Evolutionary conservation across 2,888 invertebrate species (phyloP).

Genomic region (Amphiduros pacificus): DNA sequence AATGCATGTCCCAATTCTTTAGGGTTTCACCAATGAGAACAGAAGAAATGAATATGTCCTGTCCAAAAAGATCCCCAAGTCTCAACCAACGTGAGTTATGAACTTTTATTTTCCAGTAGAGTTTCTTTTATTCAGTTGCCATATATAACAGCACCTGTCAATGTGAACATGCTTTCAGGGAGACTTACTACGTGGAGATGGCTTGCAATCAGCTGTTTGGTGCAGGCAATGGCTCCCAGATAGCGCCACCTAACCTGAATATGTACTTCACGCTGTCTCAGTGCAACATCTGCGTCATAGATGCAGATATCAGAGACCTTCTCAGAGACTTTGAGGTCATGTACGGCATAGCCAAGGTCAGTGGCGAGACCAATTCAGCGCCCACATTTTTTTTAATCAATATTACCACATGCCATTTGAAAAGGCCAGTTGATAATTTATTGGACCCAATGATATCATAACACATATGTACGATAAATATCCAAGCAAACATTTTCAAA

Average conservation of each 20-base stretch:
- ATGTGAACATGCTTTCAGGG: constrained; percentile 47
- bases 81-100: constrained; percentile 1
- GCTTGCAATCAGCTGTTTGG: constrained; percentile 63
- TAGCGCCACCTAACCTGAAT: constrained; percentile 58
- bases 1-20: too few species aligned
- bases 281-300: constrained; percentile 59
- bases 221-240: constrained; percentile 56
- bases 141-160: too few species aligned
- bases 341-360: constrained; percentile 58
- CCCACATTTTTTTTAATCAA: too few species aligned
- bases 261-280: constrained; percentile 51
- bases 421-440: too few species aligned
- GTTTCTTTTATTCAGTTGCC: too few species aligned
- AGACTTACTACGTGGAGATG: constrained; percentile 61
- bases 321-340: constrained; percentile 60
- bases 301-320: constrained; percentile 56
- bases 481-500: too few species aligned
- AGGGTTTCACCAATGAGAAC: constrained; percentile 48
- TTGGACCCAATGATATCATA: too few species aligned
- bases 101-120: not conserved
- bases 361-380: too few species aligned
- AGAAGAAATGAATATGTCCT: constrained; percentile 46
- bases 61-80: constrained; percentile 27
- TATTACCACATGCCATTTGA: too few species aligned
- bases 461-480: too few species aligned